A percentile compares a stretch with the other conserved stretches of the same genome.
These are phyloP conservation scores for Dendrophyllia cribrosa DNA, from an alignment of 64 coral and sea anemone genomes.

Conservation along the genomic window DNA sequence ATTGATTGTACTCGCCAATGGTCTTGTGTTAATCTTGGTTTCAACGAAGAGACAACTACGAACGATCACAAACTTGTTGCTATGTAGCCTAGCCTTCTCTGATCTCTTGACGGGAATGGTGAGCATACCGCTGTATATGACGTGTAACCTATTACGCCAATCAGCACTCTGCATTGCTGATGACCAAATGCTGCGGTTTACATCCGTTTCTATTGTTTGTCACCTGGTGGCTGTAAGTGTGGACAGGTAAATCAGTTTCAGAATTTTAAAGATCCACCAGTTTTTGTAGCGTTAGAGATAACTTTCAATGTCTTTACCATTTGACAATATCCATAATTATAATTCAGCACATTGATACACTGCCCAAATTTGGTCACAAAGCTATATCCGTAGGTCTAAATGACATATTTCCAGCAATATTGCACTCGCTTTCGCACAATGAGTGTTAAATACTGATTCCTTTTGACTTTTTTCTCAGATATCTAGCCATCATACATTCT, in stretches of 20 bases:
- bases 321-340: too few species aligned
- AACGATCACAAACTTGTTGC: constrained; percentile 38
- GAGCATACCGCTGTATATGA: constrained; percentile 40
- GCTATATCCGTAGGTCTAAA: too few species aligned
- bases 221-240: constrained; percentile 30
- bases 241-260: neutral
- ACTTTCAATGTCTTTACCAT: too few species aligned
- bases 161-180: constrained; percentile 6
- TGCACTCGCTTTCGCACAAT: too few species aligned
- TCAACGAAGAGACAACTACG: neutral
- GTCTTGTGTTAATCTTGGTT: constrained; percentile 11
- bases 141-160: constrained; percentile 16
- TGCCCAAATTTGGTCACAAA: too few species aligned
- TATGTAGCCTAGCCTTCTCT: constrained; percentile 32
- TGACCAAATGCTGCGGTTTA: constrained; percentile 48
- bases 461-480: neutral
- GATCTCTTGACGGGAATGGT: constrained; percentile 35
- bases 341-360: too few species aligned
- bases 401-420: too few species aligned
- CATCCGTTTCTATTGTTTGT: constrained; percentile 28
- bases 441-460: too few species aligned
- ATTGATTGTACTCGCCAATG: constrained; percentile 27
- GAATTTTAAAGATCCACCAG: too few species aligned
- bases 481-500: constrained; percentile 51
- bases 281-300: too few species aligned